A percentile compares a stretch with the other conserved stretches of the same genome.
These are phyloP conservation scores for Andricus grossulariae DNA, from an alignment of 1,140 invertebrate species.

Conservation along the genomic window DNA sequence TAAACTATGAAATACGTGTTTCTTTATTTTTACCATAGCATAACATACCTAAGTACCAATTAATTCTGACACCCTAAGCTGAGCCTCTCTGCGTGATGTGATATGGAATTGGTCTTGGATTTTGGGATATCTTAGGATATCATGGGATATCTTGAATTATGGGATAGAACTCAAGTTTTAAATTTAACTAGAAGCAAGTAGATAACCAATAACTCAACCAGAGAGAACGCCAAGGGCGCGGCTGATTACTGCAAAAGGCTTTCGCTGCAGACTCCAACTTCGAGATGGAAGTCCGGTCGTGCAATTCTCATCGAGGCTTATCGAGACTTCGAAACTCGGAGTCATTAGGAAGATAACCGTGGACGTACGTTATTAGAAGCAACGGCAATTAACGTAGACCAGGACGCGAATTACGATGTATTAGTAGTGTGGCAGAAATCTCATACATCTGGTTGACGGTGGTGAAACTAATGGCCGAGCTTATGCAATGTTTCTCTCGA, in stretches of 20 bases:
- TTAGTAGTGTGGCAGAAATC: constrained; percentile 1
- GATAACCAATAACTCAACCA: not conserved
- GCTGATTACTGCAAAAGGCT: not conserved
- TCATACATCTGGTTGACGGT: constrained; percentile 28
- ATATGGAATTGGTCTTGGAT: no score
- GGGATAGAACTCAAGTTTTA: no score
- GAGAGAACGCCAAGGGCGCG: not conserved
- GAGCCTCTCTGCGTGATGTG: no score
- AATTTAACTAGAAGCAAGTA: no score
- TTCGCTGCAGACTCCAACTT: constrained; percentile 6
- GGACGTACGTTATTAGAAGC: constrained; percentile 7
- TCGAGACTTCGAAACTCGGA: constrained; percentile 4
- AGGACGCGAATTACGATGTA: constrained; percentile 11
- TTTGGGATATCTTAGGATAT: no score
- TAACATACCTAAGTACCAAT: no score
- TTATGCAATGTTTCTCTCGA: constrained; percentile 52
- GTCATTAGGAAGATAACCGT: constrained; percentile 26
- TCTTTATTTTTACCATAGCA: no score
- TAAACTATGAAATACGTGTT: no score
- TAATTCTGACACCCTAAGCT: no score
- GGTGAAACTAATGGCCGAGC: constrained; percentile 44
- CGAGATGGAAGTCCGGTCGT: constrained; percentile 14
- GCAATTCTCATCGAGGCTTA: constrained; percentile 1
- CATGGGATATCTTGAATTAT: no score
- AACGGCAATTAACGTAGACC: constrained; percentile 12